Percentiles rank a stretch among this genome's conserved stretches.
Conservation (phyloP, 2,888 invertebrate species). For the Mactromeris polynyma region DNA sequence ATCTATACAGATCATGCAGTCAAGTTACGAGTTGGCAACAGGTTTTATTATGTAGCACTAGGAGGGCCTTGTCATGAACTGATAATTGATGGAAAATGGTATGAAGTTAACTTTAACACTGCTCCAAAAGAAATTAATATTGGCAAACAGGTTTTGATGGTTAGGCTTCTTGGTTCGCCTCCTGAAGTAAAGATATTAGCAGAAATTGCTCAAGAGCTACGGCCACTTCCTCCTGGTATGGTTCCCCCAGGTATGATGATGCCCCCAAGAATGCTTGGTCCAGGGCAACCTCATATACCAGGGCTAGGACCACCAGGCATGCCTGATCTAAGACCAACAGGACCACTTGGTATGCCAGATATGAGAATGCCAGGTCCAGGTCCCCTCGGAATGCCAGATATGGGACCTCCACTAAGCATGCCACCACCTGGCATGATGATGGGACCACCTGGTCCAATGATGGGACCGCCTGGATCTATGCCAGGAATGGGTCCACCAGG, state of each 20-base stretch:
- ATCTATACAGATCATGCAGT: conserved; percentile 83
- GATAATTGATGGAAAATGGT: conserved; percentile 86
- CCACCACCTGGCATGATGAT: conserved; percentile 20
- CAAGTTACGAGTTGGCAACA: conserved; percentile 88
- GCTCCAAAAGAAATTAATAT: conserved; percentile 94
- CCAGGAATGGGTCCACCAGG: background rate
- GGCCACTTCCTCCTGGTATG: conserved; percentile 36
- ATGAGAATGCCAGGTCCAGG: background rate
- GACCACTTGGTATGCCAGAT: conserved; percentile 25
- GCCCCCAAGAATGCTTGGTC: too few species aligned
- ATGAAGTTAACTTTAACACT: conserved; percentile 96
- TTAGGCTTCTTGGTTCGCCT: conserved; percentile 94
- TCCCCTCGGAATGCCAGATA: conserved; percentile 4
- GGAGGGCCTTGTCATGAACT: conserved; percentile 87
- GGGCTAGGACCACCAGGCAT: conserved; percentile 13
- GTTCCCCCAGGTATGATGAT: conserved; percentile 40
- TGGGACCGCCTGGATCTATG: conserved; percentile 19
- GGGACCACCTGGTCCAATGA: conserved; percentile 28
- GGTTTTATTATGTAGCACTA: conserved; percentile 84
- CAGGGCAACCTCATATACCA: background rate
- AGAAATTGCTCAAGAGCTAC: conserved; percentile 45
- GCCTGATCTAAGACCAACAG: conserved; percentile 9
- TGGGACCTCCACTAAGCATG: conserved; percentile 18
- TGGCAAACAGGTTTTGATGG: conserved; percentile 92
- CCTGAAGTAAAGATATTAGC: conserved; percentile 95